These are phyloP conservation scores for Chauna torquata DNA, from an alignment of 2,113 vertebrate species.

Conservation along the genomic window DNA sequence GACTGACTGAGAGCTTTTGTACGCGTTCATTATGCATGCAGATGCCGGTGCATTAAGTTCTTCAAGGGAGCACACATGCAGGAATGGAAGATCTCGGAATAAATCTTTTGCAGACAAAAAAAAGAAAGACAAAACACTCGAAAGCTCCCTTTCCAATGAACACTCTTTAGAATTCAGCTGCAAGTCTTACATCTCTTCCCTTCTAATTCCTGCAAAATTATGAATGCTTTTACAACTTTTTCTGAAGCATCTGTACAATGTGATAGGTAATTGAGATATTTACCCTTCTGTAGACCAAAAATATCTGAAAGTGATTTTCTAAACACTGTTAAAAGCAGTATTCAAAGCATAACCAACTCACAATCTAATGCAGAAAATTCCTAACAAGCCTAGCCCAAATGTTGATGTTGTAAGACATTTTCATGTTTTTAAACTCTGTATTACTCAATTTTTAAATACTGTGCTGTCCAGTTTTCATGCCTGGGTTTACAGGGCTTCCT, in stretches of 20 bases:
- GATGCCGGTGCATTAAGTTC: not conserved
- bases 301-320: not conserved
- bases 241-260: not conserved
- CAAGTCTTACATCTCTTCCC: not conserved
- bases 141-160: not conserved
- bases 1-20: not conserved
- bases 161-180: not conserved
- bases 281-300: not conserved
- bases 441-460: not conserved
- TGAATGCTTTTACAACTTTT: not conserved
- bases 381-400: not conserved
- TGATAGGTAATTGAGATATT: not conserved
- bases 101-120: not conserved
- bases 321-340: not conserved
- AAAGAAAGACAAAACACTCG: not conserved
- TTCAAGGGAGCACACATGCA: not conserved
- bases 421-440: not conserved
- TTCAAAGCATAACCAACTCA: not conserved
- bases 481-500: not conserved
- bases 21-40: not conserved
- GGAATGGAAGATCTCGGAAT: not conserved
- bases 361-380: not conserved
- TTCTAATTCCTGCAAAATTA: not conserved
- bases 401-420: not conserved
- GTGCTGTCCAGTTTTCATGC: not conserved